Conservation (phyloP, 1,140 invertebrate genomes). For the Cardiocondyla obscurior region DNA sequence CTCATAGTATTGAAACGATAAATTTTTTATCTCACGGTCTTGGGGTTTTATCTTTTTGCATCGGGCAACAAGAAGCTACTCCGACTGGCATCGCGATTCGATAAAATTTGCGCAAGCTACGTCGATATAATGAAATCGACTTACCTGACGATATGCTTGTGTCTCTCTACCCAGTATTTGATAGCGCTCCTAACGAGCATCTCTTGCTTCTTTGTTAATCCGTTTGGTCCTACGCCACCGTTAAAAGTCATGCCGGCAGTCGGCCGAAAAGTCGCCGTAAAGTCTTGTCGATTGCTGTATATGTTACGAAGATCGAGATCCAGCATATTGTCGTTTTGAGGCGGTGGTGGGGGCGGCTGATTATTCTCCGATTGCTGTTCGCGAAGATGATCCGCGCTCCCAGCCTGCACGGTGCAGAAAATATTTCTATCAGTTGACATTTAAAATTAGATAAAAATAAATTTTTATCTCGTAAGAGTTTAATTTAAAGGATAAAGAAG, state of each 20-base stretch:
- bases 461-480: neutral
- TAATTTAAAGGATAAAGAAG: neutral
- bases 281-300: slow-evolving; percentile 90
- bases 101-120: neutral
- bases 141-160: slow-evolving; percentile 93
- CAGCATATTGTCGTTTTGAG: slow-evolving; percentile 76
- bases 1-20: neutral
- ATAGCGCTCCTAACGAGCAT: slow-evolving; percentile 92
- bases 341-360: slow-evolving; percentile 64
- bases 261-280: slow-evolving; percentile 88
- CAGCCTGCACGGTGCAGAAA: slow-evolving; percentile 68
- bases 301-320: slow-evolving; percentile 89
- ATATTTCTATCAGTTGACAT: neutral
- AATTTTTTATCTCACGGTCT: slow-evolving; percentile 43
- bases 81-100: neutral
- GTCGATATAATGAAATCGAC: slow-evolving; percentile 43
- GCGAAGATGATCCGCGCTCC: slow-evolving; percentile 78
- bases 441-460: neutral
- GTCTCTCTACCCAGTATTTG: slow-evolving; percentile 94
- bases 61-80: neutral
- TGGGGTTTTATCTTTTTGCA: too few relatives aligned
- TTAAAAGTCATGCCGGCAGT: slow-evolving; percentile 86
- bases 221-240: slow-evolving; percentile 88
- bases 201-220: slow-evolving; percentile 92
- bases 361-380: slow-evolving; percentile 69